phyloP scores from a whole-genome alignment of 2,113 vertebrate species.

The Anser cygnoides region DNA sequence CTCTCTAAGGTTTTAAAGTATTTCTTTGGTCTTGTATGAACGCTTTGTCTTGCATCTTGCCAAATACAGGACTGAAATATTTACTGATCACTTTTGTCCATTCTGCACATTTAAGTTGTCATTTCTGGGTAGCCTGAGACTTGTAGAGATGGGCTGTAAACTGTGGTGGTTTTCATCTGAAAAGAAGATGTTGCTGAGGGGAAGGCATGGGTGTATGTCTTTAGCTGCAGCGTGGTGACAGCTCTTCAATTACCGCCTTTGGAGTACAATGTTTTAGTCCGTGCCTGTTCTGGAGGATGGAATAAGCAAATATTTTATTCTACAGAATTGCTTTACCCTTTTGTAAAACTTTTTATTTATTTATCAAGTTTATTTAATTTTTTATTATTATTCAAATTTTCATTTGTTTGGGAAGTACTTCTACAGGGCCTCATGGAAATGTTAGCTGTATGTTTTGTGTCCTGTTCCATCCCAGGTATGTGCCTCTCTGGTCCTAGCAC shows the following conservation, averaged over 20 bases:
- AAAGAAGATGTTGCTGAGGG: neutral
- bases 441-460: neutral
- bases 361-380: neutral
- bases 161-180: neutral
- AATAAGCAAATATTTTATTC: neutral
- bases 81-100: neutral
- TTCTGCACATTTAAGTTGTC: neutral
- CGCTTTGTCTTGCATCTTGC: neutral
- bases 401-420: neutral
- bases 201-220: neutral
- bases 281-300: neutral
- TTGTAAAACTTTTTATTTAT: neutral
- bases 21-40: neutral
- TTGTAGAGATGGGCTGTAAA: neutral
- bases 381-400: neutral
- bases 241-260: neutral
- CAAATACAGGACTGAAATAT: neutral
- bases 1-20: neutral
- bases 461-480: neutral
- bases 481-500: neutral
- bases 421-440: neutral
- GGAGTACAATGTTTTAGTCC: neutral
- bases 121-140: neutral
- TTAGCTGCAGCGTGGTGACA: neutral
- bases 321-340: fast-evolving